Conservation (phyloP, 2,113 vertebrate species). For the Pantherophis guttatus region DNA sequence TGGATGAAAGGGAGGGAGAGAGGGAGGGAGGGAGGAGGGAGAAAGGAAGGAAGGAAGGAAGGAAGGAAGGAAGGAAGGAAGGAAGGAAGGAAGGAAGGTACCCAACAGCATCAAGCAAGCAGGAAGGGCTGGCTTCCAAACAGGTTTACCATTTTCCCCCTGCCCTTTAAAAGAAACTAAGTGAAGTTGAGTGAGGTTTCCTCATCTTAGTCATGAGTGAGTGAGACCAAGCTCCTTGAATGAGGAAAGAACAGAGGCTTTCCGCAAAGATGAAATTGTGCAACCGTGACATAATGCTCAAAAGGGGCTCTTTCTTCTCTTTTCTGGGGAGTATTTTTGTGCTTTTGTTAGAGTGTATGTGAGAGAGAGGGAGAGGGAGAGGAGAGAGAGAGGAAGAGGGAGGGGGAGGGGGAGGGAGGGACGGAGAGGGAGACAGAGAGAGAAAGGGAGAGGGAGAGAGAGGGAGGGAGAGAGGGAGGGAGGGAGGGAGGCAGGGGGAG, state of each 20-base stretch:
- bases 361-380: no score
- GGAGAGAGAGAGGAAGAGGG: no score
- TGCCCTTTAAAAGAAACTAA: not conserved
- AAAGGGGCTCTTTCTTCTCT: not conserved
- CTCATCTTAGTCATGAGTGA: not conserved
- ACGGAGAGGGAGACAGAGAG: no score
- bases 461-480: no score
- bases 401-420: no score
- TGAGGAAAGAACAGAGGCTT: not conserved
- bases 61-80: not conserved
- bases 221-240: not conserved
- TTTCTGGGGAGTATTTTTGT: not conserved
- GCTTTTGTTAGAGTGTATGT: not conserved
- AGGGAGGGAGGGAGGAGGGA: not conserved
- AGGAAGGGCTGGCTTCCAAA: not conserved
- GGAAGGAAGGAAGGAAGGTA: not conserved
- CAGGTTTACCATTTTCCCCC: not conserved
- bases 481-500: no score
- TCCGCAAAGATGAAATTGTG: not conserved
- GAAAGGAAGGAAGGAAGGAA: not conserved
- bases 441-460: no score
- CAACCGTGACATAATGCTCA: not conserved
- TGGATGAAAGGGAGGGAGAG: not conserved
- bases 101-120: not conserved
- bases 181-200: not conserved